A percentile compares a stretch with the other conserved stretches of the same genome.
phyloP scores from a whole-genome alignment of 1,140 invertebrate species.

The Aphelinus atriplicis region DNA sequence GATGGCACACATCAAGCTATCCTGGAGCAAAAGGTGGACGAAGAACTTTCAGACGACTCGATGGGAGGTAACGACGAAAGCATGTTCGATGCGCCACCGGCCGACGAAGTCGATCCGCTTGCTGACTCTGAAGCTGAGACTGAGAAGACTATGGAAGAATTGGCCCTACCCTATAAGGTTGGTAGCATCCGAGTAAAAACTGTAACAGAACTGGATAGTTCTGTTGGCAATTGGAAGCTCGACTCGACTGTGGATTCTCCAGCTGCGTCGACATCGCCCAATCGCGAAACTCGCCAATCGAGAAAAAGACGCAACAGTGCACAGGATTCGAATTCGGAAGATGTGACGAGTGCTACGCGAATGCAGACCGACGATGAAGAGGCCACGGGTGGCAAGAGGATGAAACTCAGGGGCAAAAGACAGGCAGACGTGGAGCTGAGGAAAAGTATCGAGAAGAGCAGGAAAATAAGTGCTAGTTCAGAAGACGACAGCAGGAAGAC shows the following conservation, averaged over 20 bases:
- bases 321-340: slow-evolving; percentile 57
- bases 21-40: slow-evolving; percentile 42
- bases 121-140: slow-evolving; percentile 43
- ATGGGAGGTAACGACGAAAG: slow-evolving; percentile 54
- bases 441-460: slow-evolving; percentile 69
- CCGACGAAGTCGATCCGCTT: slow-evolving; percentile 55
- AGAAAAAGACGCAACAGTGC: slow-evolving; percentile 58
- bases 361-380: slow-evolving; percentile 49
- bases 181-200: slow-evolving; percentile 50
- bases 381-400: slow-evolving; percentile 65
- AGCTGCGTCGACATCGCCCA: neutral
- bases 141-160: slow-evolving; percentile 28
- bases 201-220: slow-evolving; percentile 51
- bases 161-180: neutral
- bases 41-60: slow-evolving; percentile 53
- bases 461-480: slow-evolving; percentile 54
- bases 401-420: slow-evolving; percentile 66
- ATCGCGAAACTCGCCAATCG: slow-evolving; percentile 40
- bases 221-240: slow-evolving; percentile 56
- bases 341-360: slow-evolving; percentile 37
- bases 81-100: slow-evolving; percentile 45
- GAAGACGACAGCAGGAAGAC: slow-evolving; percentile 54
- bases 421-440: slow-evolving; percentile 65
- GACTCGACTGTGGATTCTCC: slow-evolving; percentile 48
- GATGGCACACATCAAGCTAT: neutral